phyloP scores from a whole-genome alignment of 2,113 vertebrate species.

The Crotalus helleri region DNA sequence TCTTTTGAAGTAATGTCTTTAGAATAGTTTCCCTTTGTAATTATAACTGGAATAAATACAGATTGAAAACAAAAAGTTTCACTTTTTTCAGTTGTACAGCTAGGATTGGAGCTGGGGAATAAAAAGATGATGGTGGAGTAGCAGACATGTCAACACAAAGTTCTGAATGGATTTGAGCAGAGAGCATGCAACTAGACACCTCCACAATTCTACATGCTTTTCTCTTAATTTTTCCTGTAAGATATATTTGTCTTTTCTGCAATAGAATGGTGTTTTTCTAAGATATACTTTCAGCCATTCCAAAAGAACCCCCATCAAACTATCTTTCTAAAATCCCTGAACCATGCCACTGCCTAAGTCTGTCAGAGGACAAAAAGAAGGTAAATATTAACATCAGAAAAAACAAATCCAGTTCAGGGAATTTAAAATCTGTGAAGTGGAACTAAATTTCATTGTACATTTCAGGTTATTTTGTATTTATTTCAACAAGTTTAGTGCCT shows the following conservation, averaged over 20 bases:
- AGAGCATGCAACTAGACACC: neutral
- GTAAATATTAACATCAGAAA: neutral
- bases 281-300: neutral
- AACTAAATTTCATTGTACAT: neutral
- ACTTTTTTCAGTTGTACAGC: neutral
- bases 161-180: neutral
- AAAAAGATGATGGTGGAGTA: neutral
- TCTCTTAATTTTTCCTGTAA: neutral
- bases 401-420: neutral
- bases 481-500: neutral
- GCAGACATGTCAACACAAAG: neutral
- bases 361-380: neutral
- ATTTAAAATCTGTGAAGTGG: neutral
- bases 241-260: neutral
- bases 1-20: neutral
- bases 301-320: neutral
- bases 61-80: neutral
- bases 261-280: neutral
- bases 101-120: neutral
- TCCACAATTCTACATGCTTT: neutral
- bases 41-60: conserved; percentile 4
- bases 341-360: neutral
- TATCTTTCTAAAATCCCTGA: neutral
- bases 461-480: neutral
- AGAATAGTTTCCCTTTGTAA: neutral